Evolutionary conservation across 53 echinoderm and acorn worm genomes (phyloP), one percentile per base, ranked within the genome.

Genomic region (Pentamera pediparva): DNA sequence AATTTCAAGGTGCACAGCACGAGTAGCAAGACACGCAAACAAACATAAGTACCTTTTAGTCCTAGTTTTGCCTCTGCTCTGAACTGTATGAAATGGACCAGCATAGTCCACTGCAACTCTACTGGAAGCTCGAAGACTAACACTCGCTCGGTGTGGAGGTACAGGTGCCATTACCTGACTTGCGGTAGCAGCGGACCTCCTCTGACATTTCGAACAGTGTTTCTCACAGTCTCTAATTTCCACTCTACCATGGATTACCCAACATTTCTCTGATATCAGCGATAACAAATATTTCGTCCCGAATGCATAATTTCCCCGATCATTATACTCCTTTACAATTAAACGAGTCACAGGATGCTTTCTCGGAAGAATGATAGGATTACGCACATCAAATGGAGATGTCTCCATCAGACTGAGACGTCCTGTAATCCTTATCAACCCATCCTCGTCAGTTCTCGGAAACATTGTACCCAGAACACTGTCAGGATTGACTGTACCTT

Each of bases 151-250:
- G 2, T 27, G 32, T n/a, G 18, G 7, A 26, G 71, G 71, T 22
- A 70, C 30, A 11, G 71, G 71, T 52, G 51, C 50, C 71, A 70
- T 70, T 29, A 70, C 28, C 51, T 70, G 71, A 20, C 25, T 18
- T 6, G 51, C 71, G 15, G 71, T 3, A 49, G 18, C 6, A 20
- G 64, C 64, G 32, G 7, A 49, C 34, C 45, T 2, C 15, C 32
- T n/a, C 28, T 32, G 47, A 48, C 78, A 63, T 15, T 3, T 0
- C 31, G 21, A 4, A 26, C 78, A 63, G 15, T 35, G 2, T 26
- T 35, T 78, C 25, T 78, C 78, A 51, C 37, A 78, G n/a, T 63
- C 47, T 5, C 71, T 17, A n/a, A 78, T 78, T 50, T 64, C 78
- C 34, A 63, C 78, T 19, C 64, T 20, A 13, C 51, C 53, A 41